Percentiles rank a stretch among this genome's conserved stretches.
These are phyloP conservation scores for Pogonomyrmex barbatus DNA, from an alignment of 1,140 invertebrate genomes.

Conservation along the genomic window DNA sequence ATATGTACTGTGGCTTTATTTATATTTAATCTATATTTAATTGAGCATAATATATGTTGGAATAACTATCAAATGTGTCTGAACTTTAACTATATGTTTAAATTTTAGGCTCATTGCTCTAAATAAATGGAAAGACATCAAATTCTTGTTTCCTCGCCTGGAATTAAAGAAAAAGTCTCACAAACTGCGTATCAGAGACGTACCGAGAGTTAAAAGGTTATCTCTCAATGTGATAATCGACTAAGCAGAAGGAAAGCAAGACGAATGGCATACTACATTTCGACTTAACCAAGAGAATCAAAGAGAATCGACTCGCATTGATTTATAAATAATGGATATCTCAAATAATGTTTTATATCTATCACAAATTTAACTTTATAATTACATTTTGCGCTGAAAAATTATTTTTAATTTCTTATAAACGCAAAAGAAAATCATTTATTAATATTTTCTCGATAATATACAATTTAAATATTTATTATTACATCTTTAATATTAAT, in stretches of 20 bases:
- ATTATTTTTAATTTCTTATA: background rate
- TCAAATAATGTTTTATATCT: conserved; percentile 15
- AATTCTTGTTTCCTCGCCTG: conserved; percentile 44
- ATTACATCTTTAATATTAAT: background rate
- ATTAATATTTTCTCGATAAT: background rate
- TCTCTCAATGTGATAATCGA: conserved; percentile 51
- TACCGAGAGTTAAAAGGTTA: conserved; percentile 61
- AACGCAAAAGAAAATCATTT: background rate
- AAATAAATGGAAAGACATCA: conserved; percentile 50
- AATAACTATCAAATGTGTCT: background rate
- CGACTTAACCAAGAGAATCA: conserved; percentile 35
- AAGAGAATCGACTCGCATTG: conserved; percentile 29
- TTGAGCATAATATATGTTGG: background rate
- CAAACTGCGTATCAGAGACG: conserved; percentile 13
- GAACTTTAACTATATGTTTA: background rate
- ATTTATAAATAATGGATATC: conserved; percentile 25
- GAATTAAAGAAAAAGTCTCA: conserved; percentile 37
- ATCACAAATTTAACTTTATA: background rate
- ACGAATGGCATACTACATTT: conserved; percentile 18
- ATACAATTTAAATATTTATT: background rate
- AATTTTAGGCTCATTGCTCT: background rate
- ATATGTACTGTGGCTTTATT: background rate
- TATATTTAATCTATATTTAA: background rate
- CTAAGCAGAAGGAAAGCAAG: conserved; percentile 63
- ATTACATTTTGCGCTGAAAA: background rate